Conservation (phyloP, 2,888 invertebrate species). For the Digitonthophagus gazella region DNA sequence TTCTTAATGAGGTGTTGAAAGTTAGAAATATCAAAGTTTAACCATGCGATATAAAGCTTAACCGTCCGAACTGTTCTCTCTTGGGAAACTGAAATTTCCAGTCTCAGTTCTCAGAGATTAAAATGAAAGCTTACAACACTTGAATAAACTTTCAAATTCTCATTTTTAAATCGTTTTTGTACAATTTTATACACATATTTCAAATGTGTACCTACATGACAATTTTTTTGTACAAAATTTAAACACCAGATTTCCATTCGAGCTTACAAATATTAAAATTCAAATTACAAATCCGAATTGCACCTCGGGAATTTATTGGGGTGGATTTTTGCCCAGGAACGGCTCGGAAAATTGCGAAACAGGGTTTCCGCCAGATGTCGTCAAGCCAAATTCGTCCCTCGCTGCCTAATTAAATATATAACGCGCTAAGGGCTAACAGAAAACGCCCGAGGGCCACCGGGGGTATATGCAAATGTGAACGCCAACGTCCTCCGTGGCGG, state of each 20-base stretch:
- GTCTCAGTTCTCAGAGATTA: too few species aligned
- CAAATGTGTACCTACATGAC: too few species aligned
- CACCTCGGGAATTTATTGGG: background rate
- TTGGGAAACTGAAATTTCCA: too few species aligned
- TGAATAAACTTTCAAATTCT: too few species aligned
- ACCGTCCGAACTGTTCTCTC: too few species aligned
- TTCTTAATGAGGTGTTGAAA: too few species aligned
- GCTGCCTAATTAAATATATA: background rate
- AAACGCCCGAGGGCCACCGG: background rate
- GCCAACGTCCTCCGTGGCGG: background rate
- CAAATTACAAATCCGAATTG: background rate
- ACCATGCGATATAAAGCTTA: too few species aligned
- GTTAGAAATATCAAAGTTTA: too few species aligned
- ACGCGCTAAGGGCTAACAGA: background rate
- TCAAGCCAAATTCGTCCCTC: background rate
- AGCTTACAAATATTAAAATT: background rate
- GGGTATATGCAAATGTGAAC: background rate
- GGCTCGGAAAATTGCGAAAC: background rate
- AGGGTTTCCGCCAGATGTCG: background rate
- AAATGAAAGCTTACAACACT: too few species aligned
- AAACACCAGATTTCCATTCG: background rate
- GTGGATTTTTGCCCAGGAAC: background rate
- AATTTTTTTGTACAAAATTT: background rate
- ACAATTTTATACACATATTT: too few species aligned
- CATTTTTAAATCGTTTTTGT: too few species aligned